phyloP scores from a whole-genome alignment of 2,888 invertebrate species.

The Zaprionus lineosus region DNA sequence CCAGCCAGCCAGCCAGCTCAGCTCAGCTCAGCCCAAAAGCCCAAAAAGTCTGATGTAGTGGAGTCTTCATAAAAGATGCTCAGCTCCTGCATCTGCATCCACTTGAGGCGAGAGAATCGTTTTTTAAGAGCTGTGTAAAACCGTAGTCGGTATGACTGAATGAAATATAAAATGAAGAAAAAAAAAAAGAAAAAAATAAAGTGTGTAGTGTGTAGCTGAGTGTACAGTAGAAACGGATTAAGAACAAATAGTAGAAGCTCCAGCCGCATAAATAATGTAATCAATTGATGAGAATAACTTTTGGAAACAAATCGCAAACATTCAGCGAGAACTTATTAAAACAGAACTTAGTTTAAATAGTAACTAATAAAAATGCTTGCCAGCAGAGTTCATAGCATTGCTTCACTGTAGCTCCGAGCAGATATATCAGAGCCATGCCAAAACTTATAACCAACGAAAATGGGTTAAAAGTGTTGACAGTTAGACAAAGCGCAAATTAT shows the following conservation, averaged over 20 bases:
- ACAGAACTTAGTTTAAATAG: too few species aligned
- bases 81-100: slow-evolving; percentile 44
- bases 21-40: slow-evolving; percentile 5
- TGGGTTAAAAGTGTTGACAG: slow-evolving; percentile 76
- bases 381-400: background rate
- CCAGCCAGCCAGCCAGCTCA: slow-evolving; percentile 29
- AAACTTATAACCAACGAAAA: slow-evolving; percentile 61
- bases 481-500: slow-evolving; percentile 73
- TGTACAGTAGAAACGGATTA: slow-evolving; percentile 29
- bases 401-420: slow-evolving; percentile 34
- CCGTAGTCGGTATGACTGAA: too few species aligned
- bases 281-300: too few species aligned
- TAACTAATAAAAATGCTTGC: too few species aligned
- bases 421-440: slow-evolving; percentile 34
- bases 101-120: slow-evolving; percentile 41
- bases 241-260: background rate
- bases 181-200: slow-evolving; percentile 25
- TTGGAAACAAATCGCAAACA: too few species aligned
- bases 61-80: slow-evolving; percentile 36
- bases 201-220: background rate
- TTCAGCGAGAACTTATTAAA: too few species aligned
- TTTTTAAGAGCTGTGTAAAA: slow-evolving; percentile 42
- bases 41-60: slow-evolving; percentile 29
- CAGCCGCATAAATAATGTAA: background rate
- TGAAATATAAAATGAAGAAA: too few species aligned